Evolutionary conservation across 2,797 vertebrate genomes (phyloP).

Genomic region (Acipenser oxyrinchus): DNA sequence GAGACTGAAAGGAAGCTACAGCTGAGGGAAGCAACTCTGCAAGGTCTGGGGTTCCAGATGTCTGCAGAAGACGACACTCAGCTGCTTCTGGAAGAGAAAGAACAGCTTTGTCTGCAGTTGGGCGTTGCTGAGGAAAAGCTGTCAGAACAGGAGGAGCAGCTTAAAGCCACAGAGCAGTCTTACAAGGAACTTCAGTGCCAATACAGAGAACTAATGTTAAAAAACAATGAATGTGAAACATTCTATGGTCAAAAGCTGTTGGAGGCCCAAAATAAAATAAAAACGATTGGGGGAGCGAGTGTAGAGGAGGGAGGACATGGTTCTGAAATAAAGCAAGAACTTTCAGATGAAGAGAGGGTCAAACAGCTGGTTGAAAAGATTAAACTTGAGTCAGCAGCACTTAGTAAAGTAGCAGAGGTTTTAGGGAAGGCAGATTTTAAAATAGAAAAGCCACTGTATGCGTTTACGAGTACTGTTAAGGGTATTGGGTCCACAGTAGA

Average conservation of each 20-base stretch:
- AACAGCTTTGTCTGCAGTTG: constrained; percentile 30
- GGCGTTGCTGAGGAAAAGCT: constrained; percentile 36
- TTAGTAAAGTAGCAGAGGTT: constrained; percentile 36
- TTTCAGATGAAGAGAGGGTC: constrained; percentile 28
- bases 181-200: constrained; percentile 31
- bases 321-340: neutral
- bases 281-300: neutral
- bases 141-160: constrained; percentile 32
- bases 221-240: constrained; percentile 21
- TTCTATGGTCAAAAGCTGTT: neutral
- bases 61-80: constrained; percentile 6
- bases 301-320: neutral
- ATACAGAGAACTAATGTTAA: constrained; percentile 21
- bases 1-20: constrained; percentile 33
- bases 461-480: constrained; percentile 3
- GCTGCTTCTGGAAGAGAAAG: constrained; percentile 14
- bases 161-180: constrained; percentile 22
- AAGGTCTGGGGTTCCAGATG: constrained; percentile 4
- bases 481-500: neutral
- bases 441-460: constrained; percentile 4
- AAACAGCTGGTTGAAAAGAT: constrained; percentile 33
- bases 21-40: constrained; percentile 20
- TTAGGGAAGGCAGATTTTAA: constrained; percentile 28
- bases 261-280: constrained; percentile 23
- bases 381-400: constrained; percentile 26